phyloP scores from a whole-genome alignment of 2,888 invertebrate species.

The Crepidodera aurea region DNA sequence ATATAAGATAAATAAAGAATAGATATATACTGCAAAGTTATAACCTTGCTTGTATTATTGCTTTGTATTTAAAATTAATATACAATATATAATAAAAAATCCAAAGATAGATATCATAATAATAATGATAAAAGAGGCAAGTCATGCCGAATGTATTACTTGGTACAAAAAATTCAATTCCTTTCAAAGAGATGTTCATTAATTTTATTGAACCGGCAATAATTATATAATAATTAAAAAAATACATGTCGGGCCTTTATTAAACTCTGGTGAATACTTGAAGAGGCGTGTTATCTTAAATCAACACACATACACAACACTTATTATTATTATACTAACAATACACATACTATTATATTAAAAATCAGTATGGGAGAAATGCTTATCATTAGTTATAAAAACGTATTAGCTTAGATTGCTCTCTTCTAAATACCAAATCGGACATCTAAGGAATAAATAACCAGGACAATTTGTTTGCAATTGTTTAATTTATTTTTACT shows the following conservation, averaged over 20 bases:
- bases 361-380: no score
- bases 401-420: no score
- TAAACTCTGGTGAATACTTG: background rate
- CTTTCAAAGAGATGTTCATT: conserved; percentile 21
- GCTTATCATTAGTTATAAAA: no score
- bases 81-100: conserved; percentile 17
- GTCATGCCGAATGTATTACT: conserved; percentile 20
- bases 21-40: background rate
- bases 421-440: no score
- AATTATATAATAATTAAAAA: conserved; percentile 15
- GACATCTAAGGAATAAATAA: no score
- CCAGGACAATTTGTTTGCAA: no score
- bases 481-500: no score
- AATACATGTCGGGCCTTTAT: background rate
- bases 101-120: conserved; percentile 7
- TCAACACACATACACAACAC: no score
- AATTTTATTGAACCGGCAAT: conserved; percentile 10
- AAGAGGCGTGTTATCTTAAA: background rate
- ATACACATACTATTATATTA: no score
- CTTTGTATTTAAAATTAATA: conserved; percentile 5
- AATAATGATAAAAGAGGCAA: conserved; percentile 3
- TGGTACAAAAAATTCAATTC: conserved; percentile 5
- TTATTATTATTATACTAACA: background rate
- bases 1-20: no score
- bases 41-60: conserved; percentile 6